Conservation (phyloP, 2,888 invertebrate genomes). For the Mimumesa dahlbomi region DNA sequence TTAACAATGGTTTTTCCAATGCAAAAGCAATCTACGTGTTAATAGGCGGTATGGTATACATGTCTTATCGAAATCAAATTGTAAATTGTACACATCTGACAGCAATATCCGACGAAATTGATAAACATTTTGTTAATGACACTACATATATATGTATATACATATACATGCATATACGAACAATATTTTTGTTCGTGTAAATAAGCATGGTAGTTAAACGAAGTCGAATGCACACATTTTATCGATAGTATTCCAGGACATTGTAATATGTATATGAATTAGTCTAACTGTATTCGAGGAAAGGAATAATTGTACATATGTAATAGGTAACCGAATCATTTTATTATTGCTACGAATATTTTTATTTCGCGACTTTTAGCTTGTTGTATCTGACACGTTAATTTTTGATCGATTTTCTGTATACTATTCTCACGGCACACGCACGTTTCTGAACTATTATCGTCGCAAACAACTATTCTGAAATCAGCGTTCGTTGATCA, state of each 20-base stretch:
- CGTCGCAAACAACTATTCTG: too few species aligned
- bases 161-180: background rate
- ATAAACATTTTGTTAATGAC: too few species aligned
- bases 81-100: slow-evolving; percentile 12
- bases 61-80: slow-evolving; percentile 13
- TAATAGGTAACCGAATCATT: slow-evolving; percentile 28
- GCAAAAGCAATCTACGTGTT: slow-evolving; percentile 19
- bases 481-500: too few species aligned
- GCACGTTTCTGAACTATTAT: too few species aligned
- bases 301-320: slow-evolving; percentile 40
- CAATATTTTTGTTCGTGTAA: slow-evolving; percentile 9
- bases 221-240: slow-evolving; percentile 32
- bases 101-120: background rate
- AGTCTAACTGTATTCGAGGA: slow-evolving; percentile 10
- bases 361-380: slow-evolving; percentile 20
- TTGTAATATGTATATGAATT: slow-evolving; percentile 29
- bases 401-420: background rate
- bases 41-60: slow-evolving; percentile 9
- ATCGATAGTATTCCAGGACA: slow-evolving; percentile 14
- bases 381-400: slow-evolving; percentile 17
- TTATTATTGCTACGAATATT: slow-evolving; percentile 9
- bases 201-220: slow-evolving; percentile 6
- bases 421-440: too few species aligned
- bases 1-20: slow-evolving; percentile 13
- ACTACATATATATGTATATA: too few species aligned